Conservation (phyloP, 2,888 invertebrate species). For the Drosophila emarginata region DNA sequence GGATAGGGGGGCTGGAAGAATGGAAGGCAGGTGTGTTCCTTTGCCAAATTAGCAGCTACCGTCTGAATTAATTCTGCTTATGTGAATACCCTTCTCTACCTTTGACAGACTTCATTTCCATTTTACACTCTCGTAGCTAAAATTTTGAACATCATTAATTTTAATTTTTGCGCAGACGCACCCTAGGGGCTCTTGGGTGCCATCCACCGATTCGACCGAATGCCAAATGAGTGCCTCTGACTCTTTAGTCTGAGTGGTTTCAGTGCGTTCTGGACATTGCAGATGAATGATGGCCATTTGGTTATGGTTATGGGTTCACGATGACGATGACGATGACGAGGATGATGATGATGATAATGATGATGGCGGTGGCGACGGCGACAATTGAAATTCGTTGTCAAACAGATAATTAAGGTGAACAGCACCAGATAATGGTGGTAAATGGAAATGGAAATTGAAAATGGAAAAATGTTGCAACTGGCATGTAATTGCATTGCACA, state of each 20-base stretch:
- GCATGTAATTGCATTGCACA: constrained; percentile 14
- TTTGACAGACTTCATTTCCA: constrained; percentile 33
- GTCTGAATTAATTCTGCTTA: constrained; percentile 29
- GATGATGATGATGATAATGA: constrained; percentile 30
- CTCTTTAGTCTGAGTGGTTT: constrained; percentile 38
- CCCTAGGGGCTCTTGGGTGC: constrained; percentile 34
- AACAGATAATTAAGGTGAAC: constrained; percentile 41
- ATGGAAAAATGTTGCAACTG: constrained; percentile 25
- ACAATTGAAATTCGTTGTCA: constrained; percentile 23
- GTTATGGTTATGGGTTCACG: constrained; percentile 24
- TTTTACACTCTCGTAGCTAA: constrained; percentile 35
- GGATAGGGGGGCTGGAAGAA: not conserved
- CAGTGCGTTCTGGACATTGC: constrained; percentile 58
- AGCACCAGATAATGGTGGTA: constrained; percentile 20
- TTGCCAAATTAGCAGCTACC: constrained; percentile 66
- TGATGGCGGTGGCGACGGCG: constrained; percentile 24
- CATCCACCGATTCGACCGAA: constrained; percentile 2
- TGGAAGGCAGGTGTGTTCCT: constrained; percentile 38
- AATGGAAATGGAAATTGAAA: constrained; percentile 34
- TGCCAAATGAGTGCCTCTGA: constrained; percentile 15
- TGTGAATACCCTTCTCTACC: constrained; percentile 13
- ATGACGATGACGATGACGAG: no score
- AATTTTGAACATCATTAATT: constrained; percentile 73
- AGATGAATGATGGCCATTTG: constrained; percentile 21
- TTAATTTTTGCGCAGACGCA: constrained; percentile 74